Base-by-base conservation (phyloP, 2,113 vertebrate genomes). In the Micronycteris hirsuta region DNA sequence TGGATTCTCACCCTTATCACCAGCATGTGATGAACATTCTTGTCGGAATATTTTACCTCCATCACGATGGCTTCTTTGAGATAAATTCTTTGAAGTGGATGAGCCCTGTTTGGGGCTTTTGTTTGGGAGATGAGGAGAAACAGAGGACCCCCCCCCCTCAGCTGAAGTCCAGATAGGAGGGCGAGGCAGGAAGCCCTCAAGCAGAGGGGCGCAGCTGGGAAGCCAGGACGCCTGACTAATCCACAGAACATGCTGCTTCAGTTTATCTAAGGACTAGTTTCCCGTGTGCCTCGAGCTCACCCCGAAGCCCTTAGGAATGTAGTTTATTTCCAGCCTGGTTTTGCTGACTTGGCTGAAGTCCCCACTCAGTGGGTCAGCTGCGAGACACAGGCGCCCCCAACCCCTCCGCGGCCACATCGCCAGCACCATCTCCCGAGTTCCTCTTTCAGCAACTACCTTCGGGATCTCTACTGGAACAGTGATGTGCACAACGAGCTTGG, bases 301-400 rank as follows among this genome's bases (percentile, higher is more conserved):
- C 17, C 67, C 28, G 41, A 77, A 95, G 63, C 86, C 86, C 61
- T 41, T 38, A 56, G 83, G 74, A 91, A 93, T 85, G 87, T 24
- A 41, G n/a, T 36, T 70, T 82, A 58, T 88, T 94, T 94, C 91
- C 70, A 81, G 83, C 33, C 81, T 77, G 52, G 24, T 89, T 82
- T 93, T 93, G 65, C 78, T 94, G 78, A 93, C 38, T 78, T 84
- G 43, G 47, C 63, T 63, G 7, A 92, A 92, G 58, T 76, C 17
- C 16, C 36, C 82, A 38, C 47, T 89, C 68, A 22, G 36, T 71
- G 52, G 36, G 47, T 77, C 80, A 68, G 54, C 41, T 78, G 54
- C 54, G 63, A 86, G 49, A 54, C 85, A 85, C 47, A 80, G 41
- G 33, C 47, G 22, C 54, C 26, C 33, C 7, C 36, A 43, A 20